These are phyloP conservation scores for Caligus rogercresseyi DNA, from an alignment of 1,140 invertebrate genomes.

Conservation along the genomic window DNA sequence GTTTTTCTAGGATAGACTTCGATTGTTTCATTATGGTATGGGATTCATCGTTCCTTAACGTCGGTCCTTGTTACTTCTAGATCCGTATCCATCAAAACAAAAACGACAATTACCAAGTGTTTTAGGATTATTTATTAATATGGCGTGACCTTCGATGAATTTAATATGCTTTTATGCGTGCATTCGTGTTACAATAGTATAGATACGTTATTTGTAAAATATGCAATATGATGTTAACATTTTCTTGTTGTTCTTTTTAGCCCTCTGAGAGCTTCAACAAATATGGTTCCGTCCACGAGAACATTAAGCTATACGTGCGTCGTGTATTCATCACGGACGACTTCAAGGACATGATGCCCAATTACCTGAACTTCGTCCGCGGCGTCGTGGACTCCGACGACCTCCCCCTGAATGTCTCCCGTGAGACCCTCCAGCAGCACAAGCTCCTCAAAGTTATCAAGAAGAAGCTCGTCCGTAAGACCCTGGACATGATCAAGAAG, in stretches of 20 bases:
- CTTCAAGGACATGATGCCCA: slow-evolving; percentile 98
- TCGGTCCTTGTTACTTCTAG: too few species aligned
- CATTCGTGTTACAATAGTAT: too few species aligned
- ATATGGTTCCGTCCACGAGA: slow-evolving; percentile 82
- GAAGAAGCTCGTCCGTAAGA: slow-evolving; percentile 94
- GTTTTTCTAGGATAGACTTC: too few species aligned
- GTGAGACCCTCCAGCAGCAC: slow-evolving; percentile 89
- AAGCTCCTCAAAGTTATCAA: slow-evolving; percentile 97
- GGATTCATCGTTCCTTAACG: too few species aligned
- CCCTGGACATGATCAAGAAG: slow-evolving; percentile 96
- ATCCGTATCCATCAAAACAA: too few species aligned
- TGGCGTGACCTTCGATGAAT: too few species aligned
- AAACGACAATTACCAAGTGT: too few species aligned
- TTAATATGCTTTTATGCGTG: too few species aligned
- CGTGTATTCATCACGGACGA: slow-evolving; percentile 98
- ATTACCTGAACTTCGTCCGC: slow-evolving; percentile 80
- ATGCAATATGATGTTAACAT: too few species aligned
- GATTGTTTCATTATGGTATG: too few species aligned
- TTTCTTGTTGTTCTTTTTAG: background rate
- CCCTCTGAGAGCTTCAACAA: slow-evolving; percentile 72
- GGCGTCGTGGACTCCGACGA: slow-evolving; percentile 99
- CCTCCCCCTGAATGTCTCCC: slow-evolving; percentile 89
- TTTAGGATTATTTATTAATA: too few species aligned
- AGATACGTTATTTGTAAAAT: too few species aligned
- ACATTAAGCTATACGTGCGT: slow-evolving; percentile 90